Evolutionary conservation across 2,797 vertebrate species (phyloP).

Genomic region (Philypnodon macrostomus): DNA sequence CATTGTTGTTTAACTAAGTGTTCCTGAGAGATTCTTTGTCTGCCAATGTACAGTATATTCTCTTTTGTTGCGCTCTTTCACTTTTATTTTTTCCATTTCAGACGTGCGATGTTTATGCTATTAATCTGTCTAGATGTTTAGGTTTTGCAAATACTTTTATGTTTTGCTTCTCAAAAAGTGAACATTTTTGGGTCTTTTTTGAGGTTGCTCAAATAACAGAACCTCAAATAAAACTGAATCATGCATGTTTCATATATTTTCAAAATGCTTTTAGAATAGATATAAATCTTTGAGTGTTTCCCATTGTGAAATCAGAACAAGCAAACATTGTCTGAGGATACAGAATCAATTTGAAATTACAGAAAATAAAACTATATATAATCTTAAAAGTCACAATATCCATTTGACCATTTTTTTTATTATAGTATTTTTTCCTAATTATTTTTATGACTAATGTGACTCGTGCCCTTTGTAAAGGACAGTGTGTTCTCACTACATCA

Average conservation of each 20-base stretch:
- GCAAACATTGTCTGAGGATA: too few species aligned
- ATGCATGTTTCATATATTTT: too few species aligned
- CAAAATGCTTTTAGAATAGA: too few species aligned
- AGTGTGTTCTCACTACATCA: constrained; percentile 65
- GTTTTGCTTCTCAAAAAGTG: background rate
- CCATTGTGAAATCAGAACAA: too few species aligned
- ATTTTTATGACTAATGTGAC: constrained; percentile 47
- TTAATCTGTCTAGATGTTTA: background rate
- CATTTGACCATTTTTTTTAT: too few species aligned
- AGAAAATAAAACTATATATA: too few species aligned
- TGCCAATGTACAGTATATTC: constrained; percentile 52
- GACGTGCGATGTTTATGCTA: background rate
- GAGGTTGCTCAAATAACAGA: too few species aligned
- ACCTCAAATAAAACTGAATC: too few species aligned
- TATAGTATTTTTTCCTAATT: constrained; percentile 35
- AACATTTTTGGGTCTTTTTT: too few species aligned
- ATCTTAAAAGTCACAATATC: too few species aligned
- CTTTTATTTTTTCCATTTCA: constrained; percentile 1
- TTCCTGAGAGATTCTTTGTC: constrained; percentile 53
- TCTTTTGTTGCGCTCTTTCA: constrained; percentile 19
- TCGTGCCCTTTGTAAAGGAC: constrained; percentile 62
- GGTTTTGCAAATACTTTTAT: background rate
- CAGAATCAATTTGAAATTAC: too few species aligned
- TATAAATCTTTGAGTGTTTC: too few species aligned
- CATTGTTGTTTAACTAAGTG: constrained; percentile 78